Evolutionary conservation across 2,797 vertebrate genomes (phyloP).

Genomic region (Buphagus erythrorhynchus): DNA sequence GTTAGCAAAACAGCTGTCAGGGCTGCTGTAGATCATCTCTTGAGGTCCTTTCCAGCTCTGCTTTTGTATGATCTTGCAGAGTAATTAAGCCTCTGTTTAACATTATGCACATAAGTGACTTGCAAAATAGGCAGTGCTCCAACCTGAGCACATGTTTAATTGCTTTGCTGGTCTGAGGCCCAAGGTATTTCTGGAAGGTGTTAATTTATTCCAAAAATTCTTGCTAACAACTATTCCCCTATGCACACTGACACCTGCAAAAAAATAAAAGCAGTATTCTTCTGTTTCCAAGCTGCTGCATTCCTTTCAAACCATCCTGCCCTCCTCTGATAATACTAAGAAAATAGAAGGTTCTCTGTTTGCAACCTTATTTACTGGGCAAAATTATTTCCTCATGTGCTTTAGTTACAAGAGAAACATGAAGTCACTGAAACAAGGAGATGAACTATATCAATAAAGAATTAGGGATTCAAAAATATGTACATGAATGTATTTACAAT

Average conservation of each 20-base stretch:
- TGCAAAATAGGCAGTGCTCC: background rate
- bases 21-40: background rate
- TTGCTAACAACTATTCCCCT: constrained; percentile 41
- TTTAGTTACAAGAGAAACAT: background rate
- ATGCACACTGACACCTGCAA: constrained; percentile 41
- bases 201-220: constrained; percentile 54
- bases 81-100: constrained; percentile 48
- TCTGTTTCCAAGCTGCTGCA: constrained; percentile 35
- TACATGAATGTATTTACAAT: background rate
- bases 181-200: constrained; percentile 44
- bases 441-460: background rate
- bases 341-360: constrained; percentile 26
- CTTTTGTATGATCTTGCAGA: constrained; percentile 10
- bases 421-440: background rate
- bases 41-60: background rate
- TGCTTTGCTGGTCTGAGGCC: constrained; percentile 44
- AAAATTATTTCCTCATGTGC: constrained; percentile 21
- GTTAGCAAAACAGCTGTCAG: background rate
- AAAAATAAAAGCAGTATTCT: constrained; percentile 41
- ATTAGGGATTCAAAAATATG: background rate
- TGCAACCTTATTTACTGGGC: background rate
- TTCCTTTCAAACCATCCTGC: constrained; percentile 34
- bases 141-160: constrained; percentile 25
- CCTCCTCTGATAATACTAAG: constrained; percentile 41
- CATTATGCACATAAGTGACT: background rate